Base-by-base conservation (phyloP, 35 echinoderm and acorn worm species). In the Eucidaris tribuloides region DNA sequence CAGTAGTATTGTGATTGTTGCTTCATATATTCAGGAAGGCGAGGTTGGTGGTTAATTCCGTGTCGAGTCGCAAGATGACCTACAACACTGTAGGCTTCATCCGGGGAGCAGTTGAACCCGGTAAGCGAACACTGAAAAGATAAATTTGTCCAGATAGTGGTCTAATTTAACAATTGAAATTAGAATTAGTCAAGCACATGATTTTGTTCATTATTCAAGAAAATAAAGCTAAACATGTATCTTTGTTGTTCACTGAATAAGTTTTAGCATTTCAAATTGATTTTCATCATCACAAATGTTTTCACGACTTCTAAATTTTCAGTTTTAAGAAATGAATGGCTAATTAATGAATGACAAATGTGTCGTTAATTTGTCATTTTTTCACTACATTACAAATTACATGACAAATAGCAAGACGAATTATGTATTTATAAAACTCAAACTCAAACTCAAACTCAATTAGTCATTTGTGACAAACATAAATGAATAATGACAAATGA, bases 81-180 rank as follows among this genome's bases (percentile, higher is more conserved):
- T 85, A 76, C 71, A 85, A 91, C 61, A 78, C 82, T 1, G 83
- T 85, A 3, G 81, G 76, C 4, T 64, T 84, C 57, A 91, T 84
- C 14, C 25, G 42, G 27, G 81, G 81, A 25, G 56, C 17, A 2
- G 46, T 85, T 13, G 81, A 84, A 80, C 82, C 82, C 70, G 82
- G 76, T 91, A 4, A 57, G 32, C 37, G 25, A 24, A 1, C n/a
- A 15, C 18, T 24, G 18, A 59, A 28, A 59, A 32, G 30, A 71
- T 32, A 3, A 35, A 17, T 42, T 46, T 22, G 19, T 32, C 30
- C 30, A 32, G 3, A n/a, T 24, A 59, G 13, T n/a, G 13, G 13
- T n/a, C 48, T n/a, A 13, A 13, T 2, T n/a, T n/a, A 13, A 13
- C 13, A 54, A n/a, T n/a, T n/a, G n/a, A n/a, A 54, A 17, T 54